Base-by-base conservation (phyloP, 2,888 invertebrate species). In the Megastigmus dorsalis region DNA sequence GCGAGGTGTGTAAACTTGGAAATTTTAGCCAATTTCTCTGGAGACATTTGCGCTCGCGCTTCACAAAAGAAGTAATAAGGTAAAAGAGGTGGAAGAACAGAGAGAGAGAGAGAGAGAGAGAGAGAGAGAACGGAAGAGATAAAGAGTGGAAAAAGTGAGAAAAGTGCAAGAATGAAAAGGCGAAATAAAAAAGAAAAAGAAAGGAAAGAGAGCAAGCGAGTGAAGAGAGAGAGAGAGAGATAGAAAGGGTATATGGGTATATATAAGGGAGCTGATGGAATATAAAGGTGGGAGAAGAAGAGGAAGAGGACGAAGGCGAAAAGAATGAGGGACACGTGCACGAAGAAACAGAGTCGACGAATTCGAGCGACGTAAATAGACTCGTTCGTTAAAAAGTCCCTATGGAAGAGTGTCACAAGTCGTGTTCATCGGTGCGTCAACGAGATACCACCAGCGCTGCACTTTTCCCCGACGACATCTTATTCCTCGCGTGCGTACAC, bases 381-480 rank as follows among this genome's bases (percentile, higher is more conserved):
- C 78, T 79, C 79, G 77, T 80, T 82, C 78, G 80, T 82, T 81
- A 82, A 59, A 76, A 72, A 74, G 18, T 26, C 75, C 66, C 75
- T 74, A 80, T 83, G 82, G 83, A 83, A 82, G 79, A 80, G 78
- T 82, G 81, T 84, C 83, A n/a, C n/a, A 84, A 84, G 77, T 71
- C 79, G 80, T 80, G 78, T 71, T n/a, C n/a, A n/a, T 71, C 77
- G 83, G 81, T n/a, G n/a, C 82, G 81, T 80, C 81, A 76, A 68
- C 59, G 62, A 75, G 79, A 50, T n/a, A n/a, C n/a, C n/a, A n/a
- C 80, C 76, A 73, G 36, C 54, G 33, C 41, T 59, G 50, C 59
- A 60, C 59, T 59, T 68, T 48, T 59, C 38, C n/a, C n/a, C n/a
- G n/a, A n/a, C n/a, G n/a, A n/a, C n/a, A n/a, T n/a, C n/a, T n/a